These are phyloP conservation scores for Amblyteles armatorius DNA, from an alignment of 2,888 invertebrate genomes.

Conservation along the genomic window DNA sequence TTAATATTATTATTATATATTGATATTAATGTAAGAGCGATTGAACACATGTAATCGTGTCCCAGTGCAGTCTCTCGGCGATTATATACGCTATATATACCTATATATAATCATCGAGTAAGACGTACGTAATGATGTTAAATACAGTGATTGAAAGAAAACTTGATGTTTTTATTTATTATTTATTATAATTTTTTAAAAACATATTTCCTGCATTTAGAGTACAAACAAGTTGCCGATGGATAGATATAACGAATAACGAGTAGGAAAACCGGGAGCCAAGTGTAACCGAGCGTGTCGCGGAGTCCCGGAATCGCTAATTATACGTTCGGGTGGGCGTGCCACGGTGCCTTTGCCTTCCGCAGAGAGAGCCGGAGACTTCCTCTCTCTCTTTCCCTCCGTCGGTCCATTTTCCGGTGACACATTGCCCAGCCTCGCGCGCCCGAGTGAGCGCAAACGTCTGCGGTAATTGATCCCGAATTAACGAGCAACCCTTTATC, in stretches of 20 bases:
- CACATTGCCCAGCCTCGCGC: slow-evolving; percentile 64
- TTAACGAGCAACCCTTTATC: slow-evolving; percentile 78
- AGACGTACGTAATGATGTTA: slow-evolving; percentile 72
- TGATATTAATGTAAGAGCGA: slow-evolving; percentile 34
- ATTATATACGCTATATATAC: slow-evolving; percentile 74
- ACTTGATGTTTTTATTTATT: slow-evolving; percentile 14
- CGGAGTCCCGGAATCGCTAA: slow-evolving; percentile 64
- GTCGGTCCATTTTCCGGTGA: slow-evolving; percentile 70
- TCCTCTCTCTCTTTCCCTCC: slow-evolving; percentile 36
- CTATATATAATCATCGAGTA: slow-evolving; percentile 73
- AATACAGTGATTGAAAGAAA: slow-evolving; percentile 75
- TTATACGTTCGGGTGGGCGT: slow-evolving; percentile 68
- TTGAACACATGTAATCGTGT: slow-evolving; percentile 54
- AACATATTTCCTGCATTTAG: neutral
- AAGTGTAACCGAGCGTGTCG: slow-evolving; percentile 50
- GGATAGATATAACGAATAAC: slow-evolving; percentile 29
- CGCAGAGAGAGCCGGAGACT: neutral
- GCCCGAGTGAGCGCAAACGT: slow-evolving; percentile 62
- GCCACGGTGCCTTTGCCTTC: slow-evolving; percentile 33
- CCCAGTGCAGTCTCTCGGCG: slow-evolving; percentile 74
- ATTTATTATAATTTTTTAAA: neutral
- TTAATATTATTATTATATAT: slow-evolving; percentile 42
- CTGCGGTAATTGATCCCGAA: slow-evolving; percentile 79
- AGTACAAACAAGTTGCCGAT: slow-evolving; percentile 34
- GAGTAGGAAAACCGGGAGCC: slow-evolving; percentile 47